Base-by-base conservation (phyloP, 2,797 vertebrate species). In the Pantherophis vulpinus region DNA sequence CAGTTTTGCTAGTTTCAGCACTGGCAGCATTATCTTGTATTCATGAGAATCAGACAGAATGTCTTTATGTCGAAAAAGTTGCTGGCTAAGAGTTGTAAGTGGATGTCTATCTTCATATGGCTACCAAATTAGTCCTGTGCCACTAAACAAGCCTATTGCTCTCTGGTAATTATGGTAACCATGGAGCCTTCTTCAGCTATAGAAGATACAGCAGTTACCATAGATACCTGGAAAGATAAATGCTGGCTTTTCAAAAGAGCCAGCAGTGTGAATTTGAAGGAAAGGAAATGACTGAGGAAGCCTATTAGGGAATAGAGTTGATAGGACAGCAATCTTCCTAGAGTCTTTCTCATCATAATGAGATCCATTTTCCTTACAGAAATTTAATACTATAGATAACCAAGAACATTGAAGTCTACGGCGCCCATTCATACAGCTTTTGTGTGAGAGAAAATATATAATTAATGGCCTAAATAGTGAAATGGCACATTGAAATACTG, bases 401-500 rank as follows among this genome's bases (percentile, higher is more conserved):
- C 66, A 94, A 93, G 96, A 92, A 93, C 94, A 97, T 93, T 93
- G 94, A 95, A 90, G 54, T 90, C 29, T 93, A 92, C 56, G 93
- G 95, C 95, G 95, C 93, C 60, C 58, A 92, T 92, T 94, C 96
- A 94, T 87, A 97, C 94, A 42, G 94, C 42, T 93, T 92, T 91
- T 90, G 93, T 74, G 91, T 63, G 96, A 97, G 94, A 94, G 18
- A 95, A 94, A 93, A 92, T 89, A 27, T 63, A 90, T 90, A 94
- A 93, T 56, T 93, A 95, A 95, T 91, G 10, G 6, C 29, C 95
- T 96, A 95, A 96, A 96, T 91, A 96, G 91, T 94, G 94, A 95
- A 94, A 93, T 94, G 54, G 96, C 95, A 95, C 79, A 96, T 91
- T 92, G 23, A 94, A 95, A 95, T 89, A 88, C 96, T 95, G 97